Conservation (phyloP, 2,797 vertebrate species). For the Siniperca undulata region DNA sequence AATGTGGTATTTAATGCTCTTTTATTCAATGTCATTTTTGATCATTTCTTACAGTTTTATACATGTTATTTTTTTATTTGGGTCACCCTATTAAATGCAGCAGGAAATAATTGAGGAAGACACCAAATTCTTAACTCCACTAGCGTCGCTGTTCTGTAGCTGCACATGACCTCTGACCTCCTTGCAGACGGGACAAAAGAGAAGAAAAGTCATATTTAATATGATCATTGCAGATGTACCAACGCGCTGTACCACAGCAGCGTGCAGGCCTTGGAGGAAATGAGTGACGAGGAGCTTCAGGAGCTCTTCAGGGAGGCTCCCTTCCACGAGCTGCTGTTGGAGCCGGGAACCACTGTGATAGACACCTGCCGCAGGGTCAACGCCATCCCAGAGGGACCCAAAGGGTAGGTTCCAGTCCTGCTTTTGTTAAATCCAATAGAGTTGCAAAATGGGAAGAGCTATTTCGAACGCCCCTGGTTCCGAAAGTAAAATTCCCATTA, state of each 20-base stretch:
- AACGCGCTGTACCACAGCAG: conserved; percentile 91
- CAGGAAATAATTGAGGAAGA: neutral
- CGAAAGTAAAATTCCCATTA: neutral
- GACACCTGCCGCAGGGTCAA: conserved; percentile 89
- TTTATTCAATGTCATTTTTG: neutral
- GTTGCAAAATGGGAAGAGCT: neutral
- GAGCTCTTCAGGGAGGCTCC: conserved; percentile 94
- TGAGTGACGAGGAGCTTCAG: conserved; percentile 94
- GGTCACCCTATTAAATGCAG: neutral
- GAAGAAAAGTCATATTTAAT: neutral
- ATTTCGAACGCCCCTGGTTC: neutral
- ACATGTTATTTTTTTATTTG: neutral
- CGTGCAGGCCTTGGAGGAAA: conserved; percentile 89
- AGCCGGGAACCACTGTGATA: conserved; percentile 92
- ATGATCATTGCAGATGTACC: conserved; percentile 87
- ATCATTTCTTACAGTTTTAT: neutral
- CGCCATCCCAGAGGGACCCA: conserved; percentile 91
- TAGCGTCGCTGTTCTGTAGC: neutral
- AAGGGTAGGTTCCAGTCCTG: conserved; percentile 84
- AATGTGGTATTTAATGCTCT: neutral
- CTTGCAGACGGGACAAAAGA: neutral
- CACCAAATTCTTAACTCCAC: neutral
- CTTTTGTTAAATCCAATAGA: neutral
- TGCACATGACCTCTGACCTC: neutral
- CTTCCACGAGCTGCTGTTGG: conserved; percentile 92